Conservation (phyloP, 1,140 invertebrate species). For the Ostrea denselamellosa region DNA sequence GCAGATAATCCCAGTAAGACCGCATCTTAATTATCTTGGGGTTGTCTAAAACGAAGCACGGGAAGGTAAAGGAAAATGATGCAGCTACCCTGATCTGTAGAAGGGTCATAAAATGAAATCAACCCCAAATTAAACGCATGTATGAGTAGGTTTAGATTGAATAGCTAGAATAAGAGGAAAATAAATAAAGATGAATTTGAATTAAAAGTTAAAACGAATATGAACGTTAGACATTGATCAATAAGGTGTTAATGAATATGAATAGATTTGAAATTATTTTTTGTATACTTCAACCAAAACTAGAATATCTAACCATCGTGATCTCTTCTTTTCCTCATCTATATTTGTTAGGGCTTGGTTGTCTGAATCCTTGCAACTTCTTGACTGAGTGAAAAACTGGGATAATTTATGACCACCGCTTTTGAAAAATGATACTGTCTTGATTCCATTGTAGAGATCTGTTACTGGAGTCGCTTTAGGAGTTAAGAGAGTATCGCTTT, state of each 20-base stretch:
- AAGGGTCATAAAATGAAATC: neutral
- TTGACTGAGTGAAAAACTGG: too few species aligned
- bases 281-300: too few species aligned
- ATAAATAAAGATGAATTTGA: too few species aligned
- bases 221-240: too few species aligned
- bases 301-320: too few species aligned
- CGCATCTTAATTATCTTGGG: neutral
- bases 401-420: neutral
- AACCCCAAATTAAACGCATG: neutral
- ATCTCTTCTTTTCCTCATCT: too few species aligned
- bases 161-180: too few species aligned
- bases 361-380: too few species aligned
- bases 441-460: neutral
- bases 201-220: too few species aligned
- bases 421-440: neutral
- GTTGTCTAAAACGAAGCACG: neutral
- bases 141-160: neutral
- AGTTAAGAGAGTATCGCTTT: neutral
- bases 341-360: too few species aligned
- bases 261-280: too few species aligned
- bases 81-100: neutral
- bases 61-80: neutral
- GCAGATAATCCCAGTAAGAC: slow-evolving; percentile 22
- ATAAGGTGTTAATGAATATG: too few species aligned
- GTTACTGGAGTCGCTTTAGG: neutral